Evolutionary conservation across 2,888 invertebrate genomes (phyloP), one percentile per base, ranked within the genome.

Genomic region (Metellina segmentata): DNA sequence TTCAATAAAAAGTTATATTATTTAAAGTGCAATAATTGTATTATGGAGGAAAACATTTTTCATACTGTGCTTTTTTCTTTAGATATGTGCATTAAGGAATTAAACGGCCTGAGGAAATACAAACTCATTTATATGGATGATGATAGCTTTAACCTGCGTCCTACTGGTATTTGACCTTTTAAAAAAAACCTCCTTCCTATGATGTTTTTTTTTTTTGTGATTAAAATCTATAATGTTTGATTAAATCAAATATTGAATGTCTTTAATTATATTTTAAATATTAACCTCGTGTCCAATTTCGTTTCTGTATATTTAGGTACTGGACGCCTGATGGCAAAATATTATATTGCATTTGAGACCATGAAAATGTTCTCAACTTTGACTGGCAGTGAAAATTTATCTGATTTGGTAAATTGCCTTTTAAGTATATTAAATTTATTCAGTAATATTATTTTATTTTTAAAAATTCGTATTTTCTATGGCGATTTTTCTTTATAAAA

Each of bases 321-420:
- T 0, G 97, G 97, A 0, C 95, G 95, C 52, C 95, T 97, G 70
- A 97, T 97, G 97, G 97, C 97, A 6, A 95, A 96, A 90, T 97
- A 96, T 94, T 95, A 95, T 89, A 94, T 95, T 88, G 96, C 96
- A 89, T 96, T 97, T 94, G 96, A 96, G 94, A 97, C 97, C 4
- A 97, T 97, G 97, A 97, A 97, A 94, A 95, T 96, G 77, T 96
- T 97, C 94, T 96, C 96, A 19, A 75, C 93, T 91, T 92, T 95
- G 16, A 93, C 93, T 19, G 94, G 94, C 49, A 93, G 93, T 7
- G 95, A 95, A 93, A 94, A 93, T 9, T 90, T 95, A n/a, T 91
- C 94, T 79, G 94, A 95, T 34, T 88, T 95, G 94, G 94, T 95
- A 87, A 53, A 20, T 72, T 49, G 11, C 48, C 4, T 34, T 34